Base-by-base conservation (phyloP, 2,797 vertebrate genomes). In the Babyrousa celebensis region DNA sequence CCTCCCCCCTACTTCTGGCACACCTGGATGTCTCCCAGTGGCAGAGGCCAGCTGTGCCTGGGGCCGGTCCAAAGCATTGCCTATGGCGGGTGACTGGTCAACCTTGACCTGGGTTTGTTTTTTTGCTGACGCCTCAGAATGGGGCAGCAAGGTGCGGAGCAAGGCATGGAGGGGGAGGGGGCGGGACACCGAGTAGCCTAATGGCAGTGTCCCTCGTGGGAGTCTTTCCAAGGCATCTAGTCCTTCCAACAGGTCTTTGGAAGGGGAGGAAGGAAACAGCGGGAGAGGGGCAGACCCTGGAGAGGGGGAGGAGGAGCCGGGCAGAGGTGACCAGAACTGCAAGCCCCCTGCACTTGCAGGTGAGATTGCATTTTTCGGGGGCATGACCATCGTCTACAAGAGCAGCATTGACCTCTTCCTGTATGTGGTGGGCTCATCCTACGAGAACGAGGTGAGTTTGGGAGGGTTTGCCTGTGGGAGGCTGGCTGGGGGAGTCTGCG, bases 351-450 rank as follows among this genome's bases (percentile, higher is more conserved):
- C 54, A 27, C 93, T 94, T 92, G 62, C 60, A 99, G 99, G 99
- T 98, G 99, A 99, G 98, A 99, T 99, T 12, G 98, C 99, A 4
- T 99, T 99, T 97, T 94, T 99, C 74, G 99, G 99, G 91, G 99
- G 99, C 48, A 98, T 99, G 99, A 99, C 99, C 54, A 98, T 99
- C 2, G 99, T 99, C 92, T 99, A 99, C 97, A 99, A 99, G 98
- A 99, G 98, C 99, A 99, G 99, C 85, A 98, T 99, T 4, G 99
- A 99, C 92, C 98, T 99, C 94, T 99, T 99, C 98, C 99, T 99
- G 98, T 99, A 99, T 0, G 99, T 99, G 92, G 99, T 99, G 95
- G 99, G 99, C 96, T 99, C 99, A 48, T 98, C 99, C 86, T 99
- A 99, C 74, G 99, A 99, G 98, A 99, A 99, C 1, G 99, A 99